A percentile compares a stretch with the other conserved stretches of the same genome.
Evolutionary conservation across 2,888 invertebrate species (phyloP).

Genomic region (Lasiommata megera): DNA sequence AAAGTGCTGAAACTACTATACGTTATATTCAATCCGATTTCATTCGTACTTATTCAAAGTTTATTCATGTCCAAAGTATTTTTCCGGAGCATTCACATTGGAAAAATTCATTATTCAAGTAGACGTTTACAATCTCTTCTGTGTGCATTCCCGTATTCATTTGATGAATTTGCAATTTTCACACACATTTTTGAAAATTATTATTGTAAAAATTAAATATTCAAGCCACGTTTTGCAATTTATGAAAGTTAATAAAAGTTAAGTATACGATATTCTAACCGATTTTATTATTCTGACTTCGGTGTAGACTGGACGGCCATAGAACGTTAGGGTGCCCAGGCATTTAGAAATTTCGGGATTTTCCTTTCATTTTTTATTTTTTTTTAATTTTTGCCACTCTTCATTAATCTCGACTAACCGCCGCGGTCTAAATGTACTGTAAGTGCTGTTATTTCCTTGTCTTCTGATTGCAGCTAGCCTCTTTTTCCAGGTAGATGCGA

Average conservation of each 20-base stretch:
- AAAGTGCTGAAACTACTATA: neutral
- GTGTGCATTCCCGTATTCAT: neutral
- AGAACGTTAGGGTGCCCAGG: neutral
- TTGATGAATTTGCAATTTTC: constrained; percentile 2
- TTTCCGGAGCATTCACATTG: neutral
- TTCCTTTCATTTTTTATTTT: neutral
- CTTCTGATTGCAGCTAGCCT: too few relatives aligned
- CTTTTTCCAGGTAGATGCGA: too few relatives aligned
- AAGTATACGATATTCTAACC: neutral
- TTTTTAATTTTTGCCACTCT: too few relatives aligned
- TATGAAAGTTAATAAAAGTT: neutral
- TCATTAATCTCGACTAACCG: too few relatives aligned
- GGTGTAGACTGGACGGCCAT: neutral
- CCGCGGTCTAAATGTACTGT: too few relatives aligned
- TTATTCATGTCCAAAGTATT: neutral
- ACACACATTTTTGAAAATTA: neutral
- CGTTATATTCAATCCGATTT: neutral
- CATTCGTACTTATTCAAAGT: constrained; percentile 6
- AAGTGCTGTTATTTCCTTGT: too few relatives aligned
- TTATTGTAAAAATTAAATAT: neutral
- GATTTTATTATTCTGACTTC: constrained; percentile 6
- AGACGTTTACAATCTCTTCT: constrained; percentile 5
- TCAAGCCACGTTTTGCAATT: neutral
- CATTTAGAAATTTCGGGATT: neutral
- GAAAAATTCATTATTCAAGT: constrained; percentile 9